Base-by-base conservation (phyloP, 2,113 vertebrate genomes). In the Ursus arctos region DNA sequence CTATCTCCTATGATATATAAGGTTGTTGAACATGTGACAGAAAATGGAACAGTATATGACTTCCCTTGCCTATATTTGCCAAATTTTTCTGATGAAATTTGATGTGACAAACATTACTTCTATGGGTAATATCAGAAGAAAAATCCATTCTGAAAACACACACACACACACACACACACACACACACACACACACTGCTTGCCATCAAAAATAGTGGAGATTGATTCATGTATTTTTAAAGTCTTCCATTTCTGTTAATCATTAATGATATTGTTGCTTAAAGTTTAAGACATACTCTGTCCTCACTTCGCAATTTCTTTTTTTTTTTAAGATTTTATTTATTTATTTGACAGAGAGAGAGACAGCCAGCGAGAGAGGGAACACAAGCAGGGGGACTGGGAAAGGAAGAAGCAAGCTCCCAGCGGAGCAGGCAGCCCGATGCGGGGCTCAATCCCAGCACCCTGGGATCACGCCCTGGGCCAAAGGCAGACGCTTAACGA, bases 161-260 rank as follows among this genome's bases (percentile, higher is more conserved):
- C 43, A 77, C 74, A 92, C 16, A 61, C 55, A n/a, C 33, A 69
- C 22, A 49, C 18, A 91, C 74, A n/a, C 36, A 61, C 55, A n/a
- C 33, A 69, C 22, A 49, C 18, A 91, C 74, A n/a, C 36, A 55
- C 49, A 69, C 11, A 91, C 13, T 69, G 1, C 19, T 13, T 92
- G 97, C 33, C 86, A 96, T 88, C 36, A 91, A 94, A 97, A 97
- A 87, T 4, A 87, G 12, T 59, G 67, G 0, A 91, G 77, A 94
- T 43, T 28, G 55, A 97, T 16, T 96, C 69, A 71, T 94, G 40
- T 2, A 1, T 93, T 97, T 97, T 81, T 98, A 71, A 79, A 87
- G 18, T 74, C 2, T 85, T 97, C 31, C 81, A 92, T 88, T 93
- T 90, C 21, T 71, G 55, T 92, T 95, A 93, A 97, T 94, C 83